Conservation (phyloP, 2,888 invertebrate species). For the Meta bourneti region DNA sequence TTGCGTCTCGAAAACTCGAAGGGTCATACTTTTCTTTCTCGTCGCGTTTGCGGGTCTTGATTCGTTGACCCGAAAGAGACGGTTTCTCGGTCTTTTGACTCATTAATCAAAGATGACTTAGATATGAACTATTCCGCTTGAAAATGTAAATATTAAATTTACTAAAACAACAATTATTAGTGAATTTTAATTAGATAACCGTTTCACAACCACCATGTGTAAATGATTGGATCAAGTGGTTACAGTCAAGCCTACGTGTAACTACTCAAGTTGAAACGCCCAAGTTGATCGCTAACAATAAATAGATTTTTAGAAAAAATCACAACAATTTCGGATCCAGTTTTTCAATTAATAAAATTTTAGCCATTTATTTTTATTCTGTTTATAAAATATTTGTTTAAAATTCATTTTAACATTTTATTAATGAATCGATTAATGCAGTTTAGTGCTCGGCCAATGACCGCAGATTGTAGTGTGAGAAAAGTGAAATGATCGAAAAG, state of each 20-base stretch:
- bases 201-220: constrained; percentile 67
- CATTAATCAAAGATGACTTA: constrained; percentile 83
- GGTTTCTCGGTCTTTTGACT: constrained; percentile 99
- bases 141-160: constrained; percentile 25
- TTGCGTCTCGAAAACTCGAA: constrained; percentile 97
- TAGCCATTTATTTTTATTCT: too few species aligned
- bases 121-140: constrained; percentile 33
- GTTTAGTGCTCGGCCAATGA: too few species aligned
- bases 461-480: too few species aligned
- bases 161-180: neutral
- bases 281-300: neutral
- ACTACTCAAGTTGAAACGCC: neutral
- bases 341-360: too few species aligned
- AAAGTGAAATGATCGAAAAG: too few species aligned
- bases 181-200: constrained; percentile 56
- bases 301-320: neutral
- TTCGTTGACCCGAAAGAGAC: constrained; percentile 99
- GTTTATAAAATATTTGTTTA: too few species aligned
- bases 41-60: constrained; percentile 99
- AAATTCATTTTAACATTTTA: too few species aligned
- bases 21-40: constrained; percentile 99
- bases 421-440: too few species aligned
- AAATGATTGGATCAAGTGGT: constrained; percentile 43
- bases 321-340: neutral
- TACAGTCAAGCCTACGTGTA: constrained; percentile 36